Conservation (phyloP, 2,113 vertebrate genomes). For the Chinchilla lanigera region DNA sequence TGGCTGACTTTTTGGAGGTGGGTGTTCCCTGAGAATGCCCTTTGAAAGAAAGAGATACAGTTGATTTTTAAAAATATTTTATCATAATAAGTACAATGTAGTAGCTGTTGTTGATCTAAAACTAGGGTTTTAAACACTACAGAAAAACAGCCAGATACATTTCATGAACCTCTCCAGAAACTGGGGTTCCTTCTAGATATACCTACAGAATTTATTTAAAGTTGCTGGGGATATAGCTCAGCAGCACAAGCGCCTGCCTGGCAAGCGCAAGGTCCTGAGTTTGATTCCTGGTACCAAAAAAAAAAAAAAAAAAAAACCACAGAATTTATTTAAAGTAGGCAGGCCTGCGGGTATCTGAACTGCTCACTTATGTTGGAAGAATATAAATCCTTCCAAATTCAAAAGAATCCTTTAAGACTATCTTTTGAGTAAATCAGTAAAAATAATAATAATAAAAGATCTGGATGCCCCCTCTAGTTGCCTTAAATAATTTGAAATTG, state of each 20-base stretch:
- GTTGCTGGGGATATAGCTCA: too few species aligned
- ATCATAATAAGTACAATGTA: conserved; percentile 43
- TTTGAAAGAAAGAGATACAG: conserved; percentile 72
- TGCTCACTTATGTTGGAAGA: conserved; percentile 25
- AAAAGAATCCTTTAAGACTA: conserved; percentile 27
- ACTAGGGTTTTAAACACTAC: background rate
- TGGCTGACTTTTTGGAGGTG: conserved; percentile 65
- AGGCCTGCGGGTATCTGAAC: conserved; percentile 36
- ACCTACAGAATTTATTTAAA: conserved; percentile 38
- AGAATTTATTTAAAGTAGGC: conserved; percentile 56
- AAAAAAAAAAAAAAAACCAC: too few species aligned
- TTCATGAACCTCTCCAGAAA: conserved; percentile 54
- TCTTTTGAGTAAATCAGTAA: background rate
- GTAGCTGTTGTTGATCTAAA: conserved; percentile 37
- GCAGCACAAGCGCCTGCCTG: too few species aligned
- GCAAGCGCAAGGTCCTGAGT: too few species aligned
- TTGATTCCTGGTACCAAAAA: too few species aligned
- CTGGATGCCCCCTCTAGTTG: background rate
- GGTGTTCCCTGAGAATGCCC: conserved; percentile 60
- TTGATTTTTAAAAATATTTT: conserved; percentile 41
- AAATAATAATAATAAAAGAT: conserved; percentile 35
- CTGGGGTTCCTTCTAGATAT: conserved; percentile 32
- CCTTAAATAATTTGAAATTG: conserved; percentile 51
- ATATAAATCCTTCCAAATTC: conserved; percentile 49
- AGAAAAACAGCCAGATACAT: conserved; percentile 9